Evolutionary conservation across 2,113 vertebrate genomes (phyloP).

Genomic region (Gracilinanus agilis): DNA sequence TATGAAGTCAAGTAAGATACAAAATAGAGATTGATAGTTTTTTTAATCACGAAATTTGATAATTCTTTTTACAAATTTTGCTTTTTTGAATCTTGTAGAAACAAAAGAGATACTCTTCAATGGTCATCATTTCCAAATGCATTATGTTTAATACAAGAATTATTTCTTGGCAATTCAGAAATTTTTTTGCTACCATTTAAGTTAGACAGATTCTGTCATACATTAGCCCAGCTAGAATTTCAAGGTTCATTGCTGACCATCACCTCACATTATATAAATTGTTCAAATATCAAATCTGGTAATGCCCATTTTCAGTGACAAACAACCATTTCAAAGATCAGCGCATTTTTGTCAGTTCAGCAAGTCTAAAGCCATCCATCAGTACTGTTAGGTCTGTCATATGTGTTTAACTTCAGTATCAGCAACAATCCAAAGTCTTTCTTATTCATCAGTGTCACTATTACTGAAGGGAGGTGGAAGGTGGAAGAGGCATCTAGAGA

Average conservation of each 20-base stretch:
- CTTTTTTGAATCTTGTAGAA: background rate
- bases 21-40: constrained; percentile 8
- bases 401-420: constrained; percentile 82
- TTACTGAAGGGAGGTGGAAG: constrained; percentile 55
- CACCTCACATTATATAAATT: constrained; percentile 82
- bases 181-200: constrained; percentile 67
- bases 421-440: constrained; percentile 79
- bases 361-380: constrained; percentile 83
- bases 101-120: background rate
- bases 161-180: constrained; percentile 52
- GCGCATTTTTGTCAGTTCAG: constrained; percentile 82
- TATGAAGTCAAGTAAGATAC: background rate
- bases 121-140: background rate
- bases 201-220: constrained; percentile 76
- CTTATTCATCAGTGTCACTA: constrained; percentile 80
- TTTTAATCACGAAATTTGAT: constrained; percentile 36
- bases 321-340: constrained; percentile 79
- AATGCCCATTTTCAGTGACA: constrained; percentile 86
- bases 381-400: constrained; percentile 85
- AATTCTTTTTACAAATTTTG: constrained; percentile 10
- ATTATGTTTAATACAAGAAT: background rate
- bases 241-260: constrained; percentile 83
- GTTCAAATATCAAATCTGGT: constrained; percentile 79
- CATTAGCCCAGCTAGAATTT: constrained; percentile 82
- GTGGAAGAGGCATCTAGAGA: background rate